Percentiles rank a stretch among this genome's conserved stretches.
These are phyloP conservation scores for Triplophysa tibetana DNA, from an alignment of 2,113 vertebrate species.

Conservation along the genomic window DNA sequence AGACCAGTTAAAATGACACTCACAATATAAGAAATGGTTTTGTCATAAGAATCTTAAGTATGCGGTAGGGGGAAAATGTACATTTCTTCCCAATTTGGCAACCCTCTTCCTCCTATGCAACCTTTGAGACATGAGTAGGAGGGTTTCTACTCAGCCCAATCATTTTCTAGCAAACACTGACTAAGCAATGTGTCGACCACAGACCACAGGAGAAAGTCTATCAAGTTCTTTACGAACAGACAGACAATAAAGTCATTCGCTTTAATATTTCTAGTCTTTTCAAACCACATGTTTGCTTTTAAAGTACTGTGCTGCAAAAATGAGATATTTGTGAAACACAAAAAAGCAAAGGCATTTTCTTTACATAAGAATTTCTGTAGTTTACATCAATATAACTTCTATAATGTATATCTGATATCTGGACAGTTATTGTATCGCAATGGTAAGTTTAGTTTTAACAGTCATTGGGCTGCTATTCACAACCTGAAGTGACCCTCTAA, in stretches of 20 bases:
- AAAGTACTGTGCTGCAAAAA: neutral
- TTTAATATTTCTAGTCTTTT: neutral
- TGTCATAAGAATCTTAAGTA: neutral
- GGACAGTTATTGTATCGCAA: neutral
- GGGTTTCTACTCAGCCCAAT: slow-evolving; percentile 18
- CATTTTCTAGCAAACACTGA: slow-evolving; percentile 5
- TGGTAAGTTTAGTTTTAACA: neutral
- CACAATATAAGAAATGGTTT: neutral
- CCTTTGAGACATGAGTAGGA: slow-evolving; percentile 25
- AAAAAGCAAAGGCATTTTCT: neutral
- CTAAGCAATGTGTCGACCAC: slow-evolving; percentile 9
- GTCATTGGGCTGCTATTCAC: slow-evolving; percentile 54
- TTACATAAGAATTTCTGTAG: neutral
- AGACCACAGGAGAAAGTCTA: neutral
- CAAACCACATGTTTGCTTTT: neutral
- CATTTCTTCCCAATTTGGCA: slow-evolving; percentile 6
- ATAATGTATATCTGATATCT: neutral
- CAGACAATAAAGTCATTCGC: neutral
- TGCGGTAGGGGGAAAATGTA: neutral
- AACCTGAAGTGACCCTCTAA: slow-evolving; percentile 65
- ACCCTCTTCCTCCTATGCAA: slow-evolving; percentile 21
- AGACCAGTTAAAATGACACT: too few relatives aligned
- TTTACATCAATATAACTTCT: neutral
- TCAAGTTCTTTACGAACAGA: neutral
- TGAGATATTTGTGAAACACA: neutral